Evolutionary conservation across 2,888 invertebrate genomes (phyloP).

Genomic region (Trissoscelio sp.): DNA sequence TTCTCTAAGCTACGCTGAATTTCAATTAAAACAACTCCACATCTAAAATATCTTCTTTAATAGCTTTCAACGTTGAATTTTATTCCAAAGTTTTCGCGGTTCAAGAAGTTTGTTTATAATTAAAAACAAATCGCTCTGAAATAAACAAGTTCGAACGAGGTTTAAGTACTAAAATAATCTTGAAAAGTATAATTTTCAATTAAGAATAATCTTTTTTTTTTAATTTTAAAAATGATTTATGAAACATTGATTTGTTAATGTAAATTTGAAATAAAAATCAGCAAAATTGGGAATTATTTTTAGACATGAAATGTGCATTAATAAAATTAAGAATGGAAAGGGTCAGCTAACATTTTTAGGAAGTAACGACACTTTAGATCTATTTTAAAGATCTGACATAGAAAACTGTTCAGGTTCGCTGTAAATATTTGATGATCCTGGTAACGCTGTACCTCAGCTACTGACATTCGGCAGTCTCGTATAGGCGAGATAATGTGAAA

Average conservation of each 20-base stretch:
- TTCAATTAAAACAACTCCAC: constrained; percentile 8
- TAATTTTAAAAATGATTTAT: too few relatives aligned
- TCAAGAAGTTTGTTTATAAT: constrained; percentile 1
- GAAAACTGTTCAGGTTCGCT: not conserved
- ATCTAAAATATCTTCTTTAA: constrained; percentile 21
- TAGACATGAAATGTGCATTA: too few relatives aligned
- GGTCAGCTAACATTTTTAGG: not conserved
- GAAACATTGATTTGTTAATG: too few relatives aligned
- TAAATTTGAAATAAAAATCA: too few relatives aligned
- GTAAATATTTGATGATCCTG: not conserved
- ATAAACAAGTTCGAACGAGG: too few relatives aligned
- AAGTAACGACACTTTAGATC: not conserved
- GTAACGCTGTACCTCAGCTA: not conserved
- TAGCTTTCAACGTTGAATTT: constrained; percentile 2
- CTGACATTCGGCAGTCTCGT: not conserved
- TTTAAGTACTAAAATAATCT: too few relatives aligned
- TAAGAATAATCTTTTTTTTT: too few relatives aligned
- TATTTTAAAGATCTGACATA: not conserved
- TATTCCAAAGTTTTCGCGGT: constrained; percentile 12
- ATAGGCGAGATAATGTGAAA: not conserved
- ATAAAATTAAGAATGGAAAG: too few relatives aligned
- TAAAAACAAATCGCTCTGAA: not conserved
- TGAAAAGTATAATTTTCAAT: too few relatives aligned
- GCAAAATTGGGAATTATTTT: too few relatives aligned
- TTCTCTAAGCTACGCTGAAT: not conserved